phyloP scores from a whole-genome alignment of 64 coral and sea anemone genomes.

The Orbicella faveolata region DNA sequence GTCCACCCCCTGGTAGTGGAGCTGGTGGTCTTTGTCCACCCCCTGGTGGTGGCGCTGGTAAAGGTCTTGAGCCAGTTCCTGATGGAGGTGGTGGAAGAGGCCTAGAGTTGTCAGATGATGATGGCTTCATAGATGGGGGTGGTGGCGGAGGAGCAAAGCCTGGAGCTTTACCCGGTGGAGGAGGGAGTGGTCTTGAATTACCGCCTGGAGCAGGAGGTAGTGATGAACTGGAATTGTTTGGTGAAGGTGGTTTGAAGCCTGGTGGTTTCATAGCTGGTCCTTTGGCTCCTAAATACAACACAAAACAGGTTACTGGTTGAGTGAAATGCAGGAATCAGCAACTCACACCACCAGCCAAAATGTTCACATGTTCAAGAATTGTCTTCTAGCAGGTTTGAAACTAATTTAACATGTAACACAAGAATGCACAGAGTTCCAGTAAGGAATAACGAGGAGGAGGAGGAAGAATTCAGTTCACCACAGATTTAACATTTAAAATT shows the following conservation, averaged over 20 bases:
- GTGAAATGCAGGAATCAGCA: neutral
- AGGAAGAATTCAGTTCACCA: too few relatives aligned
- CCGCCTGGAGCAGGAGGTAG: constrained; percentile 21
- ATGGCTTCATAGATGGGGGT: constrained; percentile 25
- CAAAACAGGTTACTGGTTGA: neutral
- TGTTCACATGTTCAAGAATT: too few relatives aligned
- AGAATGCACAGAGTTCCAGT: too few relatives aligned
- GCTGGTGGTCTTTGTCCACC: too few relatives aligned
- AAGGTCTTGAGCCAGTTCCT: constrained; percentile 46
- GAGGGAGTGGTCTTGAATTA: constrained; percentile 63
- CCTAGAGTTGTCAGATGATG: constrained; percentile 55
- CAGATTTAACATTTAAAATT: too few relatives aligned
- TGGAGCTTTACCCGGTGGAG: constrained; percentile 45
- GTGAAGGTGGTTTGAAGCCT: constrained; percentile 76
- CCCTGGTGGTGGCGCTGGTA: constrained; percentile 27
- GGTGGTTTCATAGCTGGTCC: constrained; percentile 80
- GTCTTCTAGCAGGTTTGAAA: too few relatives aligned
- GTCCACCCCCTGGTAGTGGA: too few relatives aligned
- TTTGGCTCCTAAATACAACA: constrained; percentile 42
- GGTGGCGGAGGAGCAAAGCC: neutral
- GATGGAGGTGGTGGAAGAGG: constrained; percentile 67
- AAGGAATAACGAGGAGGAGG: too few relatives aligned
- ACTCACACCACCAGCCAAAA: too few relatives aligned
- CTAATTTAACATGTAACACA: too few relatives aligned
- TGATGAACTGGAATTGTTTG: constrained; percentile 34